Percentiles rank a stretch among this genome's conserved stretches.
phyloP scores from a whole-genome alignment of 2,113 vertebrate genomes.

The Lagopus leucura region DNA sequence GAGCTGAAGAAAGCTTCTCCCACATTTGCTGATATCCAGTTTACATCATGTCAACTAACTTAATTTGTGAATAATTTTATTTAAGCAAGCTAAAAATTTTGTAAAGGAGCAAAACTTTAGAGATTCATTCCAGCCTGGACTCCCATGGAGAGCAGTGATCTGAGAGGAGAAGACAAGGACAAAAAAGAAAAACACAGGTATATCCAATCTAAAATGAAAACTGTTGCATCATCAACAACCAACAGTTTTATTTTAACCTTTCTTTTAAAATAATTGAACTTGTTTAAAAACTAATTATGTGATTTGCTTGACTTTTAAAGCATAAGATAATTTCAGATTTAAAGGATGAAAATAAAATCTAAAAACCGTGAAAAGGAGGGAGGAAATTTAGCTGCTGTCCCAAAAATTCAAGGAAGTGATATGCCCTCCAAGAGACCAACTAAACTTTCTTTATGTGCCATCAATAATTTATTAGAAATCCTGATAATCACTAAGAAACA shows the following conservation, averaged over 20 bases:
- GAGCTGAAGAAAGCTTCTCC: neutral
- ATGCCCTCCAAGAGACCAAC: neutral
- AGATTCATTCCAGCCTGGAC: neutral
- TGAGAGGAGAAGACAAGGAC: neutral
- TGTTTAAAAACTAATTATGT: conserved; percentile 18
- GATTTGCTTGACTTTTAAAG: conserved; percentile 7
- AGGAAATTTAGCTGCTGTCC: conserved; percentile 10
- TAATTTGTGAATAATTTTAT: neutral
- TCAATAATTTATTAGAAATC: conserved; percentile 51
- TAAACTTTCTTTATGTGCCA: conserved; percentile 39
- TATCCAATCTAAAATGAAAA: conserved; percentile 5
- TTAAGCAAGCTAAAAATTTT: neutral
- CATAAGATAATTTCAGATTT: conserved; percentile 36
- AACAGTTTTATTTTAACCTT: conserved; percentile 7
- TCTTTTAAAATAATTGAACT: neutral
- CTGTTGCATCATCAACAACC: neutral
- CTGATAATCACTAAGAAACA: neutral
- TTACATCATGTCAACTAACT: neutral
- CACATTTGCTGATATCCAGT: neutral
- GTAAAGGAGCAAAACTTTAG: neutral
- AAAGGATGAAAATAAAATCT: conserved; percentile 17
- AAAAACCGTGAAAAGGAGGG: conserved; percentile 32
- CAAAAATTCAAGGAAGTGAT: neutral
- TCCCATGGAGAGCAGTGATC: neutral
- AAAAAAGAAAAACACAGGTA: neutral